Conservation (phyloP, 1,140 invertebrate genomes). For the Battus philenor region DNA sequence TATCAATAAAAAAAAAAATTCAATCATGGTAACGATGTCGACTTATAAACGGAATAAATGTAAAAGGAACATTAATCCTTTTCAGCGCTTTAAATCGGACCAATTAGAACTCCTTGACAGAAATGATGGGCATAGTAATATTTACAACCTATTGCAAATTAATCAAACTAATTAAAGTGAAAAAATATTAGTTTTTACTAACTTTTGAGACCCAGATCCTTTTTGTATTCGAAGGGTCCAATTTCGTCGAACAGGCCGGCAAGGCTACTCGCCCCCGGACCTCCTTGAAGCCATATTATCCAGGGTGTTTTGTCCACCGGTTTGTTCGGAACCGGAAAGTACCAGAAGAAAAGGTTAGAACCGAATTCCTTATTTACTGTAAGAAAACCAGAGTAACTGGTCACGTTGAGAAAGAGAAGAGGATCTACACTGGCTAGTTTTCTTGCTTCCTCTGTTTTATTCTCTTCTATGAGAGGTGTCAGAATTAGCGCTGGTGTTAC, state of each 20-base stretch:
- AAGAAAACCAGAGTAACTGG: slow-evolving; percentile 52
- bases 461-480: slow-evolving; percentile 39
- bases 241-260: slow-evolving; percentile 83
- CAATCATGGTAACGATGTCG: too few relatives aligned
- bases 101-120: too few relatives aligned
- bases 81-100: too few relatives aligned
- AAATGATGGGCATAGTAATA: too few relatives aligned
- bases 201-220: slow-evolving; percentile 30
- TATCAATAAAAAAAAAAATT: too few relatives aligned
- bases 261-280: slow-evolving; percentile 80
- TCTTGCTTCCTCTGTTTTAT: slow-evolving; percentile 31
- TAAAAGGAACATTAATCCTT: too few relatives aligned
- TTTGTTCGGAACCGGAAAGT: slow-evolving; percentile 81
- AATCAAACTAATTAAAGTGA: too few relatives aligned
- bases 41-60: too few relatives aligned
- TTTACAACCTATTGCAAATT: too few relatives aligned
- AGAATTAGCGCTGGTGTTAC: slow-evolving; percentile 31
- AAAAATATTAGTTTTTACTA: slow-evolving; percentile 21
- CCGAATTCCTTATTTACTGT: slow-evolving; percentile 80
- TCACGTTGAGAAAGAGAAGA: slow-evolving; percentile 32
- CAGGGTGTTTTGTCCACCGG: slow-evolving; percentile 77
- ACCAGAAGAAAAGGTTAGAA: slow-evolving; percentile 93
- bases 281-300: slow-evolving; percentile 89
- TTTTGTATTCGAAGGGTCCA: slow-evolving; percentile 75
- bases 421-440: slow-evolving; percentile 36